A percentile compares a stretch with the other conserved stretches of the same genome.
phyloP scores from a whole-genome alignment of 1,140 invertebrate genomes.

The Papilio polytes region DNA sequence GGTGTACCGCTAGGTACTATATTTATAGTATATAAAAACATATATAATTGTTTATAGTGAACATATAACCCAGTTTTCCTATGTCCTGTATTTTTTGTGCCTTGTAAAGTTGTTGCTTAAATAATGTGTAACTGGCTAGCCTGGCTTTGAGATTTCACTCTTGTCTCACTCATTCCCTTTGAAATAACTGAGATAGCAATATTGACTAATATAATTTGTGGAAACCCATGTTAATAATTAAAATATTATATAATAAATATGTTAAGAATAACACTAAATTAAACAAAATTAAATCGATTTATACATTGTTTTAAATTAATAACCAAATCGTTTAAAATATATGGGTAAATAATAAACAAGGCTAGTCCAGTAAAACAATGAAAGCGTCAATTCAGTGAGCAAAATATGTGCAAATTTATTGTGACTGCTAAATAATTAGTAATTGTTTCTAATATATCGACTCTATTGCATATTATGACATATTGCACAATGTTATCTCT shows the following conservation, averaged over 20 bases:
- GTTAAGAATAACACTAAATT: too few relatives aligned
- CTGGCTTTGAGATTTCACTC: slow-evolving; percentile 39
- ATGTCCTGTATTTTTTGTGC: slow-evolving; percentile 75
- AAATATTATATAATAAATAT: too few relatives aligned
- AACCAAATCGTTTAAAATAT: too few relatives aligned
- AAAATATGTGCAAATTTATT: slow-evolving; percentile 73
- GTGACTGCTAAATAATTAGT: slow-evolving; percentile 72
- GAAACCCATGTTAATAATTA: too few relatives aligned
- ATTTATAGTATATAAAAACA: slow-evolving; percentile 47
- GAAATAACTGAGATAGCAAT: background rate
- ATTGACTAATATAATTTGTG: too few relatives aligned
- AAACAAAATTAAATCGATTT: too few relatives aligned
- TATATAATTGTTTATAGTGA: slow-evolving; percentile 62
- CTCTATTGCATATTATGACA: slow-evolving; percentile 68
- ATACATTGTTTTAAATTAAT: too few relatives aligned
- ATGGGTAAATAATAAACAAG: slow-evolving; percentile 33
- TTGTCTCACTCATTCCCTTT: background rate
- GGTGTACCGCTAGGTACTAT: slow-evolving; percentile 39
- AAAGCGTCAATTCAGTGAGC: slow-evolving; percentile 62
- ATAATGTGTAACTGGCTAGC: slow-evolving; percentile 49
- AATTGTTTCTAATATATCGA: slow-evolving; percentile 73
- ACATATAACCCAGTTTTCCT: slow-evolving; percentile 54
- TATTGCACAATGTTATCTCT: slow-evolving; percentile 82
- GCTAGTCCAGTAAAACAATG: slow-evolving; percentile 27
- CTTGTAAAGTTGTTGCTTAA: slow-evolving; percentile 63